Base-by-base conservation (phyloP, 1,140 invertebrate species). In the Trialeurodes vaporariorum region DNA sequence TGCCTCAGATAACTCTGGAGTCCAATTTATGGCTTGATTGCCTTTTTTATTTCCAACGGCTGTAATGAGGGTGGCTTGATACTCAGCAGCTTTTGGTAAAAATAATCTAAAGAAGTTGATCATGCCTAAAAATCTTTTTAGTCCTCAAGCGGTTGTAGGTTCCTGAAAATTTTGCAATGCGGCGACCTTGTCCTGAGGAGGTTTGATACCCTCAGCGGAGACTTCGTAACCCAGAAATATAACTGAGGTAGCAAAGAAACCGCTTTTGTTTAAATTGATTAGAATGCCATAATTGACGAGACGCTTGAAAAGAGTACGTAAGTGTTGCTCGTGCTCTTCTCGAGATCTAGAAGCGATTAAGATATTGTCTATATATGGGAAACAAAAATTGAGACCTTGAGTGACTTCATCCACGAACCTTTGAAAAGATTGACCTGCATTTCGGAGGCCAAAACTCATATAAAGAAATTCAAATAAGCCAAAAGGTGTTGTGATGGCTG, bases 361-460 rank as follows among this genome's bases (percentile, higher is more conserved):
- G 2, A 79, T 70, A 65, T 79, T 76, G 66, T 78, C 77, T 2
- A 79, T 69, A 61, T 76, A 78, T 34, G 68, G 61, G 59, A 73
- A 79, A 1, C 61, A 61, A 65, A 74, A 78, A 24, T 75, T 71
- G 13, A n/a, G n/a, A n/a, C n/a, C n/a, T n/a, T n/a, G n/a, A n/a
- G n/a, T n/a, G n/a, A n/a, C n/a, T n/a, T n/a, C n/a, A n/a, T n/a
- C n/a, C n/a, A n/a, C n/a, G n/a, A n/a, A n/a, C n/a, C n/a, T n/a
- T n/a, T n/a, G n/a, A n/a, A n/a, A n/a, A n/a, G n/a, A n/a, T n/a
- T n/a, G n/a, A n/a, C n/a, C n/a, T n/a, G n/a, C n/a, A n/a, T n/a
- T n/a, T n/a, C n/a, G n/a, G n/a, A n/a, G n/a, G n/a, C n/a, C n/a
- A n/a, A n/a, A n/a, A n/a, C n/a, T 79, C 71, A 1, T 27, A 63